Evolutionary conservation across 2,888 invertebrate species (phyloP).

Genomic region (Perizoma affinitatum): DNA sequence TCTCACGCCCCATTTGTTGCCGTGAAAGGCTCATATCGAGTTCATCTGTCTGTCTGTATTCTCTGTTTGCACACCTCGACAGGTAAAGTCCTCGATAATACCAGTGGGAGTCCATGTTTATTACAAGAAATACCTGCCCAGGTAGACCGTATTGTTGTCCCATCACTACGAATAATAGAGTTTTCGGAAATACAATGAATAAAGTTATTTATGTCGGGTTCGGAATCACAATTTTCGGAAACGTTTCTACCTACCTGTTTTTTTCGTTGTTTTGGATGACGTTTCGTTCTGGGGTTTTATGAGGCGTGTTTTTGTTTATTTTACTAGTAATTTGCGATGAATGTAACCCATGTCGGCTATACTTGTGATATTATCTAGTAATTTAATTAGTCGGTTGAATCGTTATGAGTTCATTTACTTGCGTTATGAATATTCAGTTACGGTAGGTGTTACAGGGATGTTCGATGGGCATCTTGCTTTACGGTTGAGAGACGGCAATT

Average conservation of each 20-base stretch:
- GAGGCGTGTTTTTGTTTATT: constrained; percentile 75
- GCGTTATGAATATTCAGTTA: constrained; percentile 75
- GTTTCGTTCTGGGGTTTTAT: constrained; percentile 68
- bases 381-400: constrained; percentile 67
- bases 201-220: constrained; percentile 76
- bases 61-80: constrained; percentile 75
- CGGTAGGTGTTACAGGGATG: constrained; percentile 56
- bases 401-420: constrained; percentile 69
- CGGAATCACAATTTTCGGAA: constrained; percentile 76
- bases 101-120: constrained; percentile 73
- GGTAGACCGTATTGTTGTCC: constrained; percentile 72
- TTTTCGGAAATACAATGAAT: constrained; percentile 82
- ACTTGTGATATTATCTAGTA: constrained; percentile 53
- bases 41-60: constrained; percentile 60
- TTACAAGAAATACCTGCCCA: constrained; percentile 77
- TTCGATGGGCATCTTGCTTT: constrained; percentile 35
- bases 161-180: constrained; percentile 77
- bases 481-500: neutral
- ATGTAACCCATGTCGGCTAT: constrained; percentile 49
- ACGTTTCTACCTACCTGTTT: constrained; percentile 57
- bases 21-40: constrained; percentile 47
- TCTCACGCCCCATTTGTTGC: constrained; percentile 40
- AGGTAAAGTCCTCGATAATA: constrained; percentile 78
- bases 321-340: constrained; percentile 75
- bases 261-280: constrained; percentile 70